Evolutionary conservation across 2,113 vertebrate species (phyloP).

Genomic region (Mormyrus lacerda): DNA sequence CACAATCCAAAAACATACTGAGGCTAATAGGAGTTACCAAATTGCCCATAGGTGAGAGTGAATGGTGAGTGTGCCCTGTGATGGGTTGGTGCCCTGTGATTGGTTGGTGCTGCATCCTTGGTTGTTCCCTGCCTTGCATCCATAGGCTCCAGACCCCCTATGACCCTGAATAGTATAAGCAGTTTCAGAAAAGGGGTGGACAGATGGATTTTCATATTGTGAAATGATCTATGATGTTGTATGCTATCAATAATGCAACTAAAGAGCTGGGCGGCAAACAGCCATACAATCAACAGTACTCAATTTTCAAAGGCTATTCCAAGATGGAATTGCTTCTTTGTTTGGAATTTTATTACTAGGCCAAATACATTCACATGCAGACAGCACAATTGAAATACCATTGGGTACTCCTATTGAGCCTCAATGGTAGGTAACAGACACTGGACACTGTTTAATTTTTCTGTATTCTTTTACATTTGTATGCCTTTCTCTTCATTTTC

Average conservation of each 20-base stretch:
- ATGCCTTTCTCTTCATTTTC: neutral
- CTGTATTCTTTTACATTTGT: neutral
- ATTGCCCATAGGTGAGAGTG: no score
- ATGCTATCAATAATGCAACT: neutral
- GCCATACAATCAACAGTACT: neutral
- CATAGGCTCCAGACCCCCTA: no score
- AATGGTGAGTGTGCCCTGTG: no score
- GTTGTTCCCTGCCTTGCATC: no score
- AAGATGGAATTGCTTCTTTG: neutral
- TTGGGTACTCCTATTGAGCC: neutral
- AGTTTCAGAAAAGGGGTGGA: no score
- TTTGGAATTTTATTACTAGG: neutral
- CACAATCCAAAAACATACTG: no score
- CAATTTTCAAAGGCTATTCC: neutral
- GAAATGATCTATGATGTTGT: neutral
- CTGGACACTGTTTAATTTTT: neutral
- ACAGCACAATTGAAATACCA: neutral
- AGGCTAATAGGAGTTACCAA: no score
- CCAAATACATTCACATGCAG: neutral
- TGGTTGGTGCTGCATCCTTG: no score
- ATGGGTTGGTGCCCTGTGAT: no score
- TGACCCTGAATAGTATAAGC: no score
- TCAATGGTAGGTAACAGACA: neutral
- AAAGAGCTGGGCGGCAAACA: neutral
- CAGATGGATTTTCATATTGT: neutral